Evolutionary conservation across 2,888 invertebrate species (phyloP).

Genomic region (Volucella zonaria): DNA sequence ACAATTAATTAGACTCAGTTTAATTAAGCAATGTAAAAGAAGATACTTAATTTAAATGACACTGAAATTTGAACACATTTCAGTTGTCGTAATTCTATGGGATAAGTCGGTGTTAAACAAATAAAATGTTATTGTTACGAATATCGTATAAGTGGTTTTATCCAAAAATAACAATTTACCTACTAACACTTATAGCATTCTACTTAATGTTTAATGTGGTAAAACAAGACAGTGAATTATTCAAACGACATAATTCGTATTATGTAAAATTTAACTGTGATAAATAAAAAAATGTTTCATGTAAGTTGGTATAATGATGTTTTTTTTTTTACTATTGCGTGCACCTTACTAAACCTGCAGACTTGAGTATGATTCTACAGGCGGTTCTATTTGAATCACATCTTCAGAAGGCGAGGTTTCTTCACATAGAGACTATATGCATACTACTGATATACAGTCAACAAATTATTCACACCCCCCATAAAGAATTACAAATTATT

Average conservation of each 20-base stretch:
- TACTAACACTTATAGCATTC: not conserved
- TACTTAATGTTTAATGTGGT: conserved; percentile 64
- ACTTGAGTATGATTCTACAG: no score
- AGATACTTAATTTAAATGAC: conserved; percentile 8
- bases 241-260: conserved; percentile 65
- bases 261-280: conserved; percentile 73
- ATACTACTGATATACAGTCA: no score
- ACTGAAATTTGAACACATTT: not conserved
- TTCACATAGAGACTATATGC: no score
- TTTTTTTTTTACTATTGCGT: no score
- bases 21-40: conserved; percentile 10
- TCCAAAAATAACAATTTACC: not conserved
- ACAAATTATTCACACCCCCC: no score
- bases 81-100: conserved; percentile 2
- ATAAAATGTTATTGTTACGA: not conserved
- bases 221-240: conserved; percentile 64
- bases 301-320: conserved; percentile 2
- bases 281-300: conserved; percentile 67
- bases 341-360: no score
- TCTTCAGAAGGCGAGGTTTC: no score
- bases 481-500: no score
- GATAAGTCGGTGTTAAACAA: not conserved
- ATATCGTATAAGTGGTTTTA: no score
- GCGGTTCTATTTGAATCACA: no score
- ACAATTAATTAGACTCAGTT: conserved; percentile 14